A percentile compares a stretch with the other conserved stretches of the same genome.
Evolutionary conservation across 2,888 invertebrate species (phyloP).

Genomic region (Limnephilus marmoratus): DNA sequence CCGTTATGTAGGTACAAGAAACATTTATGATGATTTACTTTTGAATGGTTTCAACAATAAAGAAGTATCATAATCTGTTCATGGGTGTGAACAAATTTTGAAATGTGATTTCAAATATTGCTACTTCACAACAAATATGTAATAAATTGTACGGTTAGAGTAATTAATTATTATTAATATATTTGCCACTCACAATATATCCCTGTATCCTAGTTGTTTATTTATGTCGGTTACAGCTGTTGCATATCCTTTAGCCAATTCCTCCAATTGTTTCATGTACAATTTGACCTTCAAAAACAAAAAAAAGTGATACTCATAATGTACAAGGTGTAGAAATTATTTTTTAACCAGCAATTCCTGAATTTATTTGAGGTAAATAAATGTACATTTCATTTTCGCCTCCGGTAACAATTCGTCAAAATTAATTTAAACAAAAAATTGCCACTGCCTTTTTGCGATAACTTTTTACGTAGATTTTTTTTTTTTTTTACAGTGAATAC

Average conservation of each 20-base stretch:
- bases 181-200: slow-evolving; percentile 71
- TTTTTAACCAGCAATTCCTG: no score
- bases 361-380: no score
- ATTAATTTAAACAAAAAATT: no score
- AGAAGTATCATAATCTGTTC: no score
- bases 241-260: slow-evolving; percentile 79
- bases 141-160: background rate
- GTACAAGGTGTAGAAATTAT: background rate
- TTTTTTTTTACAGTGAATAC: no score
- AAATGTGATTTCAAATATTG: background rate
- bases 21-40: no score
- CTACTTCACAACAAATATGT: background rate
- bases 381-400: no score
- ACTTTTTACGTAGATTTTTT: no score
- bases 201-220: slow-evolving; percentile 71
- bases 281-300: slow-evolving; percentile 75
- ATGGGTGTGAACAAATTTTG: background rate
- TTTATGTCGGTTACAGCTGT: slow-evolving; percentile 71
- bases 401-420: no score
- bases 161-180: background rate
- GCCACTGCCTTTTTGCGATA: no score
- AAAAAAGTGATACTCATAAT: background rate
- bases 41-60: background rate
- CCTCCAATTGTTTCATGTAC: slow-evolving; percentile 79
- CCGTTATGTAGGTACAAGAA: no score